Conservation (phyloP, 1,140 invertebrate genomes). For the Drosophila littoralis region DNA sequence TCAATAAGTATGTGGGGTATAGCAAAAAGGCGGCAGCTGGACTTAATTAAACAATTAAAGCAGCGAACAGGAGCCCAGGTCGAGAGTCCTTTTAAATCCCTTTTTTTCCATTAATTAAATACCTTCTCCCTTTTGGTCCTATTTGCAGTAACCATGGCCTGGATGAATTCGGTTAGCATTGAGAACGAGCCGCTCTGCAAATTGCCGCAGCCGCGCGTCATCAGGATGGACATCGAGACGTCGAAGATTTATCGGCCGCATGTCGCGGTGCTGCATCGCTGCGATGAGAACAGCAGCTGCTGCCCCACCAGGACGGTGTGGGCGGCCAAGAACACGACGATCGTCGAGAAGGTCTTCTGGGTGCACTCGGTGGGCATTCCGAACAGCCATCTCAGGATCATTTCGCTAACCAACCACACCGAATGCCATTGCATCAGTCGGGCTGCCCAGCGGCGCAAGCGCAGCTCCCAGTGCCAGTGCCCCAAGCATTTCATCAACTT, state of each 20-base stretch:
- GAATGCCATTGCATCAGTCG: conserved; percentile 67
- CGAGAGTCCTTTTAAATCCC: no score
- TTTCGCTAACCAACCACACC: conserved; percentile 66
- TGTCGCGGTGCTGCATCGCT: conserved; percentile 90
- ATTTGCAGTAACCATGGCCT: conserved; percentile 17
- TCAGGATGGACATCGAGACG: conserved; percentile 69
- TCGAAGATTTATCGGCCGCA: conserved; percentile 89
- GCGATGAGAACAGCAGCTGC: conserved; percentile 90
- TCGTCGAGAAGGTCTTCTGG: conserved; percentile 60
- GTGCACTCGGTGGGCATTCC: neutral
- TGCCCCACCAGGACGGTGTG: conserved; percentile 87
- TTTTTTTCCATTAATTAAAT: no score
- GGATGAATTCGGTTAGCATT: conserved; percentile 17
- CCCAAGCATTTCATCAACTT: conserved; percentile 73
- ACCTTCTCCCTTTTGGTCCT: no score
- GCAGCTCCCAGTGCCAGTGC: conserved; percentile 62
- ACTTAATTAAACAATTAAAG: no score
- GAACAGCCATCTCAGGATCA: conserved; percentile 5
- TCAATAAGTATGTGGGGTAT: no score
- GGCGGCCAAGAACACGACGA: conserved; percentile 69
- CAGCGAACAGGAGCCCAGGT: no score
- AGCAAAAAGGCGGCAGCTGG: neutral
- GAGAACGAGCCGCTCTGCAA: conserved; percentile 25
- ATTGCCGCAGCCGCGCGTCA: conserved; percentile 52
- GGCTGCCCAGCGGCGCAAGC: conserved; percentile 54